Conservation (phyloP, 1,140 invertebrate genomes). For the Episyrphus balteatus region DNA sequence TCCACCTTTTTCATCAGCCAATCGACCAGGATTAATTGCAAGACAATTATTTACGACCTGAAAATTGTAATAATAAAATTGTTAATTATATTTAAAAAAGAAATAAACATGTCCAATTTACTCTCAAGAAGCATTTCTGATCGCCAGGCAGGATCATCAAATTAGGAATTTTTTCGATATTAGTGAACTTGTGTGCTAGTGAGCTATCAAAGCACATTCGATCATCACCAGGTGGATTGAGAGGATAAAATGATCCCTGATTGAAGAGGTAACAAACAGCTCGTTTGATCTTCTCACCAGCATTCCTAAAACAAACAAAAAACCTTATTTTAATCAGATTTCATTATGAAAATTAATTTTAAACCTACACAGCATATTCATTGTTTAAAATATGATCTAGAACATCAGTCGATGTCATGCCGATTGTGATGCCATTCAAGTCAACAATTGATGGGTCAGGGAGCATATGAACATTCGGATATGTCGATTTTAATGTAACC, state of each 20-base stretch:
- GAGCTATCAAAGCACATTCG: constrained; percentile 53
- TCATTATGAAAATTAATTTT: constrained; percentile 1
- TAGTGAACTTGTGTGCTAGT: constrained; percentile 54
- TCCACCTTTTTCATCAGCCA: constrained; percentile 58
- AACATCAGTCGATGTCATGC: constrained; percentile 69
- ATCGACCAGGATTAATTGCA: constrained; percentile 72
- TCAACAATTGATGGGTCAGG: constrained; percentile 72
- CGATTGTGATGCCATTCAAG: constrained; percentile 65
- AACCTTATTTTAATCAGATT: not conserved
- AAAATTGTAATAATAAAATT: constrained; percentile 15
- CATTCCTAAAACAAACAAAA: constrained; percentile 16
- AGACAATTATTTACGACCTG: constrained; percentile 63
- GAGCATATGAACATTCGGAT: constrained; percentile 49
- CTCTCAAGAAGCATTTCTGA: constrained; percentile 71
- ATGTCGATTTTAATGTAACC: constrained; percentile 41
- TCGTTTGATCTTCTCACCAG: constrained; percentile 55
- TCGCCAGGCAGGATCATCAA: constrained; percentile 75
- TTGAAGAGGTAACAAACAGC: constrained; percentile 60
- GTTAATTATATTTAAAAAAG: too few relatives aligned
- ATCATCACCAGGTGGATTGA: constrained; percentile 59
- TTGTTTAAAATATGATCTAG: constrained; percentile 67
- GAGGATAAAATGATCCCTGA: constrained; percentile 72
- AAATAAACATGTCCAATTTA: constrained; percentile 22
- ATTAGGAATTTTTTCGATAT: constrained; percentile 61
- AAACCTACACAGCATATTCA: constrained; percentile 63